Evolutionary conservation across 1,140 invertebrate genomes (phyloP).

Genomic region (Melanaphis sacchari): DNA sequence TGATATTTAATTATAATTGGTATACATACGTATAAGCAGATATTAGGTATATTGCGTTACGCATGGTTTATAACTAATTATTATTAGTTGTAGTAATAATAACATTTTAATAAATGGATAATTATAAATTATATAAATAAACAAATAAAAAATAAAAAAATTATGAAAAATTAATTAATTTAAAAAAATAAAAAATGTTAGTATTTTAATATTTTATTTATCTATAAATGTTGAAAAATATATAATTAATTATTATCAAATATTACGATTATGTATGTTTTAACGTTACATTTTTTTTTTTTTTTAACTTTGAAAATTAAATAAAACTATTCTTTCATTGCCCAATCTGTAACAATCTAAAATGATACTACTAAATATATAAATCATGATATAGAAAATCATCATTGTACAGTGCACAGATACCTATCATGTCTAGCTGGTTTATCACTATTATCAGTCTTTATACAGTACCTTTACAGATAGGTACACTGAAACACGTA

Average conservation of each 20-base stretch:
- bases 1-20: slow-evolving; percentile 11
- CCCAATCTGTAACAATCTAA: background rate
- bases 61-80: background rate
- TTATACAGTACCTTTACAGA: too few species aligned
- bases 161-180: background rate
- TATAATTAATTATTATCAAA: background rate
- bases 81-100: background rate
- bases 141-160: background rate
- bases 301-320: background rate
- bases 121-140: background rate
- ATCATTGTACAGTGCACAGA: too few species aligned
- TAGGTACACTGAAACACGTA: too few species aligned
- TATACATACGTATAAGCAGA: background rate
- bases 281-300: too few species aligned
- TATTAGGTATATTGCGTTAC: background rate
- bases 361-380: too few species aligned
- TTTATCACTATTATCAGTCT: too few species aligned
- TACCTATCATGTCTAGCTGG: too few species aligned
- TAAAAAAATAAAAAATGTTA: too few species aligned
- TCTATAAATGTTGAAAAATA: background rate
- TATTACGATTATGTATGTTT: background rate
- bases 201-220: background rate
- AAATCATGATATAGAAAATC: too few species aligned
- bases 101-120: background rate
- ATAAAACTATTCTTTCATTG: background rate